Evolutionary conservation across 2,888 invertebrate genomes (phyloP), one percentile per base, ranked within the genome.

Genomic region (Hipparchia sbordonii): DNA sequence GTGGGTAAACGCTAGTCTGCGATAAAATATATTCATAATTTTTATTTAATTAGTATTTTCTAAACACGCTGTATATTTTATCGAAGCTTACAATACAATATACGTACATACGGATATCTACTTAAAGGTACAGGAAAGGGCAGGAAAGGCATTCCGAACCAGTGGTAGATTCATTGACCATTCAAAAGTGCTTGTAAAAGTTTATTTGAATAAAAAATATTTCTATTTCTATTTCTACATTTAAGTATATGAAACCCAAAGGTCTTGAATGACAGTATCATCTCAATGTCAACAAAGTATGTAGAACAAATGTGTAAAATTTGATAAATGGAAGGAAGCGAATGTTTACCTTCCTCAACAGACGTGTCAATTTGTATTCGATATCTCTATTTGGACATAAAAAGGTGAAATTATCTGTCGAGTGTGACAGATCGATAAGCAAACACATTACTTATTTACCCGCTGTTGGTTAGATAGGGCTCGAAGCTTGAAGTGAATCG

Each of bases 321-420:
- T 46, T 68, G 77, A 77, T 77, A 77, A 77, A 70, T 74, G 69
- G 65, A 75, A 72, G 77, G 72, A 77, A 77, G 67, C 70, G 62
- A 71, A 75, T 75, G 67, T 77, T 77, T 75, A 71, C 57, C 56
- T 39, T 59, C 60, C 51, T 12, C 59, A 56, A 70, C 48, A 57
- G 54, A 63, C 67, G 60, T 67, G 72, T 69, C 66, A 63, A 63
- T 76, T 61, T 72, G 72, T 70, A 39, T 59, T 46, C 66, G 70
- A 73, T 77, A 74, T 69, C 71, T 68, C 52, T 71, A 56, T 76
- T 72, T 62, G 71, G 63, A 70, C 61, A 67, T 23, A 59, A 72
- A 67, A 74, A 65, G 60, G 63, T 72, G 60, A 72, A 65, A 48
- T 70, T 72, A 72, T 72, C 72, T 65, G 54, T 71, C 68, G 67